These are phyloP conservation scores for Mylabris sibirica DNA, from an alignment of 2,888 invertebrate species.

Conservation along the genomic window DNA sequence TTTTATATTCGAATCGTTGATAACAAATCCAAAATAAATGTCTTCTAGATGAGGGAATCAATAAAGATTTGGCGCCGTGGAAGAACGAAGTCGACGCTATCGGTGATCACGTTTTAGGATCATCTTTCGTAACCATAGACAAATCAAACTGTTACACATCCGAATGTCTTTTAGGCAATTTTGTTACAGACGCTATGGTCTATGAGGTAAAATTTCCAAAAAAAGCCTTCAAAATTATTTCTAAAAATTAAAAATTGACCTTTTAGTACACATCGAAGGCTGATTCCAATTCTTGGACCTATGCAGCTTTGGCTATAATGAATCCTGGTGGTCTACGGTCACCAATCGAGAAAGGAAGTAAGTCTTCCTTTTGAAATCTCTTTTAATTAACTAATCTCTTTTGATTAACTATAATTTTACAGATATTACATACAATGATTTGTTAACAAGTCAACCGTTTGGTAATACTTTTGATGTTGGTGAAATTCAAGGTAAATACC, in stretches of 20 bases:
- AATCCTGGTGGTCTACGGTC: conserved; percentile 76
- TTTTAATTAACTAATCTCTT: not conserved
- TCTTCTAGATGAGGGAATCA: conserved; percentile 39
- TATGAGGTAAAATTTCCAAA: conserved; percentile 66
- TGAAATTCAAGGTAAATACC: conserved; percentile 71
- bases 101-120: conserved; percentile 40
- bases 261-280: conserved; percentile 63
- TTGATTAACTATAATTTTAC: conserved; percentile 45
- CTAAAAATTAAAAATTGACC: not conserved
- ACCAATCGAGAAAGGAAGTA: conserved; percentile 70
- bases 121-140: conserved; percentile 58
- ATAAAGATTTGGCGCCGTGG: conserved; percentile 39
- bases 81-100: conserved; percentile 38
- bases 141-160: conserved; percentile 64
- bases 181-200: conserved; percentile 75
- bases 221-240: not conserved
- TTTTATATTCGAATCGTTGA: not conserved
- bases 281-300: conserved; percentile 67
- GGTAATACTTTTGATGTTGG: conserved; percentile 77
- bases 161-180: conserved; percentile 79
- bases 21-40: too few relatives aligned
- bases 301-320: conserved; percentile 71
- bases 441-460: conserved; percentile 78
- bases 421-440: conserved; percentile 76
- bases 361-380: conserved; percentile 37